Conservation (phyloP, 2,797 vertebrate species). For the Poeciliopsis turneri region DNA sequence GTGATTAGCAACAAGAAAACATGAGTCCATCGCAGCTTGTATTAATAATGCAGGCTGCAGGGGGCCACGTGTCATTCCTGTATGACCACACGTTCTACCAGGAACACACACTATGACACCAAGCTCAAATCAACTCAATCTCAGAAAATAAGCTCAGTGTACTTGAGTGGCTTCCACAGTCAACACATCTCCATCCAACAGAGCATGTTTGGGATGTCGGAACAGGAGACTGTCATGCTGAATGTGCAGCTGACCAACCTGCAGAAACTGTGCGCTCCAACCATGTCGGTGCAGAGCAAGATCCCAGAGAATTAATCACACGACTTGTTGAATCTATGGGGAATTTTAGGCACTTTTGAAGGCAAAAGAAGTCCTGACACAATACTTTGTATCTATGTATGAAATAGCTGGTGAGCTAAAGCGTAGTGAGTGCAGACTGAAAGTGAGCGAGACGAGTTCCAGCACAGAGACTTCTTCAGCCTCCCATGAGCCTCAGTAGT, state of each 20-base stretch:
- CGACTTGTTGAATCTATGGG: background rate
- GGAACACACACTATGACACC: background rate
- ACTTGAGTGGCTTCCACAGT: background rate
- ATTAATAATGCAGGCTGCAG: background rate
- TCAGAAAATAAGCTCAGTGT: background rate
- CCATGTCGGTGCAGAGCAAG: background rate
- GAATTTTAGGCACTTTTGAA: background rate
- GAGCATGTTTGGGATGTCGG: background rate
- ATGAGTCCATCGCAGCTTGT: background rate
- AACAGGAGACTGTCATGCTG: background rate
- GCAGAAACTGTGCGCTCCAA: background rate
- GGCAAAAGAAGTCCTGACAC: background rate
- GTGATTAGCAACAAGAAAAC: background rate
- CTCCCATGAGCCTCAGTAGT: background rate
- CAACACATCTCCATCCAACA: background rate
- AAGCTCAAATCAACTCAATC: background rate
- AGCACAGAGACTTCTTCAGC: background rate
- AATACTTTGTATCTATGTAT: background rate
- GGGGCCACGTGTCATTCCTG: background rate
- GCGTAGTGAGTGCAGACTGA: background rate
- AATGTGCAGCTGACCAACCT: background rate
- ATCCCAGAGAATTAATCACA: background rate
- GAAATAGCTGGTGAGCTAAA: background rate
- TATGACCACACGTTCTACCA: background rate
- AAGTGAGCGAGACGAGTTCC: background rate